Evolutionary conservation across 2,888 invertebrate species (phyloP), one percentile per base, ranked within the genome.

Genomic region (Drosophila nigricruria): DNA sequence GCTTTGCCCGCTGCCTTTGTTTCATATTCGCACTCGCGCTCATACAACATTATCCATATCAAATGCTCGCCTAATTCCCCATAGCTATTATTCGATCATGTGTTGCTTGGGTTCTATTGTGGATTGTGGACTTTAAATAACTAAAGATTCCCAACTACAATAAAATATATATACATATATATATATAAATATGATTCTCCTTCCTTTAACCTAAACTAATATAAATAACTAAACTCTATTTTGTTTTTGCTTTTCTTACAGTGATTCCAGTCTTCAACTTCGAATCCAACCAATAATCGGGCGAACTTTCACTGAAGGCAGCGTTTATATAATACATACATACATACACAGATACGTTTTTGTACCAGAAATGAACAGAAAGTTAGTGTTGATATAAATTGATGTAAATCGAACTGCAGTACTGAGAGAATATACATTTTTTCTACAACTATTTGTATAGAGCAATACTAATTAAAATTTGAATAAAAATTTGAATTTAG

Each of bases 181-280:
- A 30, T 12, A n/a, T n/a, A n/a, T n/a, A n/a, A n/a, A n/a, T n/a
- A n/a, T n/a, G n/a, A 40, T 23, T 25, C n/a, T 18, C 14, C 14
- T 36, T 53, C 36, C 9, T 30, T 30, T 32, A 23, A 1, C 27
- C 18, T 0, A 27, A 63, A 58, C 57, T 79, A 76, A 65, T 70
- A 25, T 8, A 52, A 0, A 62, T 59, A 43, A 16, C 23, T 47
- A 12, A 47, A 47, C 27, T 38, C 43, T 30, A 10, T 23, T 23
- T 42, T 10, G 27, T 43, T 54, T 25, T 57, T 54, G 40, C 62
- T 59, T 43, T 75, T 74, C 18, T 84, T 89, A 45, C 89, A 88
- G 69, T 69, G 82, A 79, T 84, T 89, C 86, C 85, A 82, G 88
- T 85, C 79, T 77, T 85, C 72, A 84, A 79, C 88, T 82, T 73